phyloP scores from a whole-genome alignment of 2,113 vertebrate species.

The Myocastor coypus region DNA sequence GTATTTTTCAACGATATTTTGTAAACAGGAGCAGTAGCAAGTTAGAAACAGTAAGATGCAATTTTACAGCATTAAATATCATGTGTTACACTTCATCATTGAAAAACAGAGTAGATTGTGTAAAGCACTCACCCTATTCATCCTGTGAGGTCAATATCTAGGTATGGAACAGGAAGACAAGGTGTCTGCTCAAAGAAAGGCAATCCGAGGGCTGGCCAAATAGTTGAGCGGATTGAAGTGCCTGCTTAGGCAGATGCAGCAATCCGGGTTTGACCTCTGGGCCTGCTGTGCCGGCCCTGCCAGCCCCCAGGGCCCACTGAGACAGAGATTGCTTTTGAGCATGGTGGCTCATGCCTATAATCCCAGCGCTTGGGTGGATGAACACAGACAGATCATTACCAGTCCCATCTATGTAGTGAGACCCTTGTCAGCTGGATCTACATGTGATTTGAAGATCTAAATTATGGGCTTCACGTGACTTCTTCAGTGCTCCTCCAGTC shows the following conservation, averaged over 20 bases:
- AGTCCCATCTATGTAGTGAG: too few species aligned
- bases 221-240: too few species aligned
- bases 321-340: too few species aligned
- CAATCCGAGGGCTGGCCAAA: too few species aligned
- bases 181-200: neutral
- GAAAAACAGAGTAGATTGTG: neutral
- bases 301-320: too few species aligned
- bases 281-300: too few species aligned
- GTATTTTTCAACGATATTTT: neutral
- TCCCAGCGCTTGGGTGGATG: too few species aligned
- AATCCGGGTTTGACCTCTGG: too few species aligned
- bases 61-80: neutral
- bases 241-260: too few species aligned
- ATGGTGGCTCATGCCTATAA: too few species aligned
- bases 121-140: neutral
- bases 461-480: neutral
- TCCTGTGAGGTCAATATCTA: neutral
- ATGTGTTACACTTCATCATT: neutral
- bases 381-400: too few species aligned
- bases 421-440: accelerated
- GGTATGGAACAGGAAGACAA: neutral
- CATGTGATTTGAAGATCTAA: neutral
- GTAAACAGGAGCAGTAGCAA: neutral
- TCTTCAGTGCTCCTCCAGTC: neutral
- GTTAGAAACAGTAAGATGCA: neutral